phyloP scores from a whole-genome alignment of 2,113 vertebrate species.

The Clarias gariepinus region DNA sequence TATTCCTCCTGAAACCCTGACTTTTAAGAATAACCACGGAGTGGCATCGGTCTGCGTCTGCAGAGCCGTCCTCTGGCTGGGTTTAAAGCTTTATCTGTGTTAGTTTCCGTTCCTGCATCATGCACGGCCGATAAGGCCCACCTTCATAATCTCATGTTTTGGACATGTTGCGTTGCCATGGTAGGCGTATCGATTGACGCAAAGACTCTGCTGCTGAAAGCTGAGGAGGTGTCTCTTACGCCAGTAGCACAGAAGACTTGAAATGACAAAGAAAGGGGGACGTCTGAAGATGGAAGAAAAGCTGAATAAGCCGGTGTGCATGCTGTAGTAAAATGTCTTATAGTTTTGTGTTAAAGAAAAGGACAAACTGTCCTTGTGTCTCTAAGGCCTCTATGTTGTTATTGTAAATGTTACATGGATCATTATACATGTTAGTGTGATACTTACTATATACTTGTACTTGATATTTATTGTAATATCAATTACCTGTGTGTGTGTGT shows the following conservation, averaged over 20 bases:
- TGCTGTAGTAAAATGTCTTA: background rate
- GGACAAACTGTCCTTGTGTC: slow-evolving; percentile 15
- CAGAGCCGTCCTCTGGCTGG: slow-evolving; percentile 3
- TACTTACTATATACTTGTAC: too few relatives aligned
- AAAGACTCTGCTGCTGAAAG: slow-evolving; percentile 27
- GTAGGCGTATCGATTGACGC: slow-evolving; percentile 42
- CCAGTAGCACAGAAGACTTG: slow-evolving; percentile 31
- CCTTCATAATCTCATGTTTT: slow-evolving; percentile 42
- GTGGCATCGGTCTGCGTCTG: background rate
- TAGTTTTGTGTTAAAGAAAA: background rate
- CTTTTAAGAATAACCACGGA: background rate
- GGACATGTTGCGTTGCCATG: slow-evolving; percentile 50
- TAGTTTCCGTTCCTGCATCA: slow-evolving; percentile 25
- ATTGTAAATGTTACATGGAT: background rate
- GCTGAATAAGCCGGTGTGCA: background rate
- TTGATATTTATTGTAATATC: background rate
- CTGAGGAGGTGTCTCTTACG: slow-evolving; percentile 49
- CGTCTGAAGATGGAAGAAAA: background rate
- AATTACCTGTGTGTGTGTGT: background rate
- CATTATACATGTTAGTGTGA: background rate
- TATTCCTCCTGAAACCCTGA: background rate
- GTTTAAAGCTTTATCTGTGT: slow-evolving; percentile 40
- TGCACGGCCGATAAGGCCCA: slow-evolving; percentile 32
- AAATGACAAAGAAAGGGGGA: slow-evolving; percentile 41
- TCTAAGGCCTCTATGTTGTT: background rate